Evolutionary conservation across 1,140 invertebrate species (phyloP).

Genomic region (Dinothrombium tinctorium): DNA sequence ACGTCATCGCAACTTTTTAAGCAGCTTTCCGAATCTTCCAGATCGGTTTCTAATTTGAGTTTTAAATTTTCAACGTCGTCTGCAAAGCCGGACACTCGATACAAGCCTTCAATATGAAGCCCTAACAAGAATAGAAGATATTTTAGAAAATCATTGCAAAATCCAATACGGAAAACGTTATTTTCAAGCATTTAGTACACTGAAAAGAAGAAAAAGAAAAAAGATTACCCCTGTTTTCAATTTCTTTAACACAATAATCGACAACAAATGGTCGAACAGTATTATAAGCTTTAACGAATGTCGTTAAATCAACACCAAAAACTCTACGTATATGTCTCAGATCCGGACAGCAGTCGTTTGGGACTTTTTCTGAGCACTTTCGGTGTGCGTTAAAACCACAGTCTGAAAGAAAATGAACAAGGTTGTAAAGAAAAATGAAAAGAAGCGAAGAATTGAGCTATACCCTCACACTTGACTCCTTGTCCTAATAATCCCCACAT

Average conservation of each 20-base stretch:
- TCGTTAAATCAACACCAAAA: conserved; percentile 71
- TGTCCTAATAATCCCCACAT: conserved; percentile 81
- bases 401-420: conserved; percentile 29
- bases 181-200: too few relatives aligned
- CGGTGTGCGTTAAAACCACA: conserved; percentile 64
- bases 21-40: conserved; percentile 47
- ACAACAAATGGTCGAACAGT: conserved; percentile 49
- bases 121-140: too few relatives aligned
- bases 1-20: conserved; percentile 49
- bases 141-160: conserved; percentile 12
- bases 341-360: conserved; percentile 51
- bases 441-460: neutral
- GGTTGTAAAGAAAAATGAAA: neutral
- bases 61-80: conserved; percentile 63
- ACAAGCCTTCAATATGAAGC: conserved; percentile 58
- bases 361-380: conserved; percentile 59
- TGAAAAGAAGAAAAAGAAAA: neutral
- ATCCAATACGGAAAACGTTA: conserved; percentile 5
- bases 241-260: conserved; percentile 53
- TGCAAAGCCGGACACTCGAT: conserved; percentile 62
- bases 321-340: conserved; percentile 59
- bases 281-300: conserved; percentile 51
- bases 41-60: conserved; percentile 58
- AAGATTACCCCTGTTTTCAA: conserved; percentile 15
- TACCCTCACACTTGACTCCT: conserved; percentile 69